Percentiles rank a stretch among this genome's conserved stretches.
These are phyloP conservation scores for Sternarchorhynchus goeldii DNA, from an alignment of 2,797 vertebrate genomes.

Conservation along the genomic window DNA sequence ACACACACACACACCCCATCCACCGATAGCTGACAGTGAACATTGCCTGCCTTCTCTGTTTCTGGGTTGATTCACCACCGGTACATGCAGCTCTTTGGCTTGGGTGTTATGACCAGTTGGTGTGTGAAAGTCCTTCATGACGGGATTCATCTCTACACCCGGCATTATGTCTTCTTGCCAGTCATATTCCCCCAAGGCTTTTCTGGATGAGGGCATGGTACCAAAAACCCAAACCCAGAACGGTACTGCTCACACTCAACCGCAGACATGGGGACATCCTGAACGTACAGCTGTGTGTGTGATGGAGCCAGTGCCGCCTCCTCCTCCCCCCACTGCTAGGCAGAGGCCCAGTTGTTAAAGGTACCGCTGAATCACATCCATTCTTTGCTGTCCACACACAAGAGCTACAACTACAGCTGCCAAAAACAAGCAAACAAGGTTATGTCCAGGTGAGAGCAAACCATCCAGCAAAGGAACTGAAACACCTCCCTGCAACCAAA, in stretches of 20 bases:
- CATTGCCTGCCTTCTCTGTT: too few relatives aligned
- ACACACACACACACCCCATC: too few relatives aligned
- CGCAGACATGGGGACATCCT: too few relatives aligned
- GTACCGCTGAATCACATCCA: not conserved
- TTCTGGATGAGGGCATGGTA: not conserved
- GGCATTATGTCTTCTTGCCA: not conserved
- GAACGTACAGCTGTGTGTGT: too few relatives aligned
- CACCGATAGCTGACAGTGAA: too few relatives aligned
- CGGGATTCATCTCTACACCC: not conserved
- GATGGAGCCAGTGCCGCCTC: too few relatives aligned
- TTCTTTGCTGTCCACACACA: not conserved
- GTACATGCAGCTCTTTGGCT: not conserved
- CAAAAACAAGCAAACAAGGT: slow-evolving; percentile 10
- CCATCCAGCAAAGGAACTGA: slow-evolving; percentile 50
- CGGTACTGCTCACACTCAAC: too few relatives aligned
- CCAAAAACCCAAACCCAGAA: too few relatives aligned
- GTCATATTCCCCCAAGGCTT: not conserved
- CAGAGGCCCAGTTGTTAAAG: too few relatives aligned
- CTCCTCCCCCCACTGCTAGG: too few relatives aligned
- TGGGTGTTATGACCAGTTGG: not conserved
- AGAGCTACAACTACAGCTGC: slow-evolving; percentile 20
- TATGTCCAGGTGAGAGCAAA: slow-evolving; percentile 26
- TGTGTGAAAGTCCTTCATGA: not conserved
- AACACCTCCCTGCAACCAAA: slow-evolving; percentile 49
- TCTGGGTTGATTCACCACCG: too few relatives aligned